Base-by-base conservation (phyloP, 2,888 invertebrate species). In the Andrena haemorrhoa region DNA sequence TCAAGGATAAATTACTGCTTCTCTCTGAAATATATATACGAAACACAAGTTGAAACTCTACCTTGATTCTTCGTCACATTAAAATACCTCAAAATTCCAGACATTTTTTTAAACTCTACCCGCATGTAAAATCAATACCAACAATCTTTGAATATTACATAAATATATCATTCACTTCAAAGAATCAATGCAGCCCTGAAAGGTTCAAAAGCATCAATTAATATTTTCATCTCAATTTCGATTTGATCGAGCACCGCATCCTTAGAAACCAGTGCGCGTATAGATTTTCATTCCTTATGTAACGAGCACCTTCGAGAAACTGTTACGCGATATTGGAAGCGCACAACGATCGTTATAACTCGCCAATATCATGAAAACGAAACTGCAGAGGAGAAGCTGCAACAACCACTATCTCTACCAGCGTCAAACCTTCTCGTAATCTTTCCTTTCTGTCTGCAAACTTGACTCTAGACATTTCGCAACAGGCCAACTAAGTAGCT, bases 241-340 rank as follows among this genome's bases (percentile, higher is more conserved):
- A 20, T 51, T 12, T 49, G n/a, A 12, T 3, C 49, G 31, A 10
- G 16, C 51, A 12, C 41, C 23, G 16, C 23, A 7, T 16, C 16
- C 7, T 49, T n/a, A 64, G 53, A 79, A 63, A 47, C 66, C 51
- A 60, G 53, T 53, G 49, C 5, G 5, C 26, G 41, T 51, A 61
- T 33, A 58, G 20, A 53, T 76, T 82, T 82, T 65, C 23, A 51
- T 51, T n/a, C 33, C 70, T 86, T 87, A 83, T 63, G 60, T 83
- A 83, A 84, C 35, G 41, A n/a, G 33, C 16, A 8, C 61, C 23
- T 56, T 79, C 76, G 66, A 23, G 63, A 64, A 82, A 73, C 79
- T 12, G 82, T 85, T 87, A 76, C 75, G 65, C 61, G 79, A 76
- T 69, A 74, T 56, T 69, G 82, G 64, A 78, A 63, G 58, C 58